Percentiles rank a stretch among this genome's conserved stretches.
phyloP scores from a whole-genome alignment of 1,140 invertebrate species.

The Pachyrhynchus sulphureomaculatus region DNA sequence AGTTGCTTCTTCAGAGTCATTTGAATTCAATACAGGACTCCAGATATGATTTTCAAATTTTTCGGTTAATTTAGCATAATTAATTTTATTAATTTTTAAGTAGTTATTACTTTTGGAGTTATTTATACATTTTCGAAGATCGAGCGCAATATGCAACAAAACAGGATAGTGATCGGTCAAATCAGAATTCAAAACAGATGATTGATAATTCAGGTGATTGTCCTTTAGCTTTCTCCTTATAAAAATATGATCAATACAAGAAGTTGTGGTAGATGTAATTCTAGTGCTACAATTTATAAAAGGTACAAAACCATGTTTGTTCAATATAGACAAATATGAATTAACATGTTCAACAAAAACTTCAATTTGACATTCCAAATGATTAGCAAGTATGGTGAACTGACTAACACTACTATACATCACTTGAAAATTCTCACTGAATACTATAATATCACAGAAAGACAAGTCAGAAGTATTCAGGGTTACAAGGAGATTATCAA shows the following conservation, averaged over 20 bases:
- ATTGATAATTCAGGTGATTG: not conserved
- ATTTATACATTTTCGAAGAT: too few relatives aligned
- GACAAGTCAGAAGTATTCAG: too few relatives aligned
- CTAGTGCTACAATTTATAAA: not conserved
- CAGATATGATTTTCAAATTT: too few relatives aligned
- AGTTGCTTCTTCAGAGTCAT: too few relatives aligned
- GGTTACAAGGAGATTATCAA: too few relatives aligned
- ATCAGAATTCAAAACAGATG: not conserved
- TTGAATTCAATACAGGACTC: too few relatives aligned
- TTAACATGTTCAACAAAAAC: constrained; percentile 2
- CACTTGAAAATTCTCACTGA: too few relatives aligned
- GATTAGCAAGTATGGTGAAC: not conserved
- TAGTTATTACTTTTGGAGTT: too few relatives aligned
- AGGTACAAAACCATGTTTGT: not conserved
- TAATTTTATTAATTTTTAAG: too few relatives aligned
- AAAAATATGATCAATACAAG: constrained; percentile 12
- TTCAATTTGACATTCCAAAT: not conserved
- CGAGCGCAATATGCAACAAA: not conserved
- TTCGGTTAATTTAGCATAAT: too few relatives aligned
- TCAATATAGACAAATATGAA: constrained; percentile 1
- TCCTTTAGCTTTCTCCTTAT: not conserved
- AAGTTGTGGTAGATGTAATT: not conserved
- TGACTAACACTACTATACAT: too few relatives aligned
- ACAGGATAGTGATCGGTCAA: not conserved
- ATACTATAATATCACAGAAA: too few relatives aligned